These are phyloP conservation scores for Scelioninae gen. 2 DNA, from an alignment of 2,888 invertebrate species.

Conservation along the genomic window DNA sequence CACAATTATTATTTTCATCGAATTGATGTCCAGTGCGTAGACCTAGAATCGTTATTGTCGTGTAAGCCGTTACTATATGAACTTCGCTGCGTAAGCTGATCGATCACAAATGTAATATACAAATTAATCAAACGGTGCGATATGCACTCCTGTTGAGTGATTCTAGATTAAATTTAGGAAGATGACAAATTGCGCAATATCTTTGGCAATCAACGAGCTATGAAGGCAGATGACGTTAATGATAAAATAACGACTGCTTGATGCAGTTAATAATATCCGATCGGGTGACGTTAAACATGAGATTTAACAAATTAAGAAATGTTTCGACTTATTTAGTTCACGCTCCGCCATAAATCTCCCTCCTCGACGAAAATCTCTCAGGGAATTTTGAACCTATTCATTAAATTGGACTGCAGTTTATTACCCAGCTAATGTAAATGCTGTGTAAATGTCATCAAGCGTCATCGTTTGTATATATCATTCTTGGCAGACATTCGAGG, in stretches of 20 bases:
- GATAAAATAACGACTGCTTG: conserved; percentile 37
- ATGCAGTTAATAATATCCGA: conserved; percentile 22
- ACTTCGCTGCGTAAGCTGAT: conserved; percentile 32
- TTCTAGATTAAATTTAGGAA: conserved; percentile 48
- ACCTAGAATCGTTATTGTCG: not conserved
- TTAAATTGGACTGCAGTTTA: too few relatives aligned
- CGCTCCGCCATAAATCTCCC: too few relatives aligned
- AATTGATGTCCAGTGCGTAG: too few relatives aligned
- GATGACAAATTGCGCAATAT: conserved; percentile 55
- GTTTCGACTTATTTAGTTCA: not conserved
- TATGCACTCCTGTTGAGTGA: conserved; percentile 47
- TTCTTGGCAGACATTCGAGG: not conserved
- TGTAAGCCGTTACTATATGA: conserved; percentile 21
- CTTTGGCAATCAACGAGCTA: conserved; percentile 45
- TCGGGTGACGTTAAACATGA: not conserved
- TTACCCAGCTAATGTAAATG: too few relatives aligned
- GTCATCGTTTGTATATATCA: not conserved
- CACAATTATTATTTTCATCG: too few relatives aligned
- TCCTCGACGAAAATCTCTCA: too few relatives aligned
- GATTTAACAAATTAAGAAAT: conserved; percentile 2
- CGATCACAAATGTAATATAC: conserved; percentile 46
- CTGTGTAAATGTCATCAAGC: too few relatives aligned
- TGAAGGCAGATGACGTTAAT: conserved; percentile 45
- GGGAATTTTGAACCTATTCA: too few relatives aligned
- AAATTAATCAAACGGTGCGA: conserved; percentile 48